A percentile compares a stretch with the other conserved stretches of the same genome.
Evolutionary conservation across 2,888 invertebrate species (phyloP).

Genomic region (Coronaproctus castanopsis): DNA sequence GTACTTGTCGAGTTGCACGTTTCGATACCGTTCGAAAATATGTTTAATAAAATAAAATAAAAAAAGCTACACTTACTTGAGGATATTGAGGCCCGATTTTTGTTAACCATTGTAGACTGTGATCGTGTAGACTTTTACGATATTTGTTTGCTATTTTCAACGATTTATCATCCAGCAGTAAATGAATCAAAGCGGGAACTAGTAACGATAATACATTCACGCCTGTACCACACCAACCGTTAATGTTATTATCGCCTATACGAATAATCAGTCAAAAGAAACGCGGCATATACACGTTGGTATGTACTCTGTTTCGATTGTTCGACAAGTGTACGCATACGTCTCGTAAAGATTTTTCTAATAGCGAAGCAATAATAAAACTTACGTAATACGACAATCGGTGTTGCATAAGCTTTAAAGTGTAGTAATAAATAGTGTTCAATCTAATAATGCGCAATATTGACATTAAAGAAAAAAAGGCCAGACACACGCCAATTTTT

Average conservation of each 20-base stretch:
- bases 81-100: slow-evolving; percentile 83
- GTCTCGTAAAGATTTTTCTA: too few species aligned
- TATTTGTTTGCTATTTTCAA: slow-evolving; percentile 35
- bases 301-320: too few species aligned
- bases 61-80: slow-evolving; percentile 33
- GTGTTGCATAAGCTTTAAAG: too few species aligned
- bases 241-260: background rate
- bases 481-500: too few species aligned
- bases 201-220: slow-evolving; percentile 72
- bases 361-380: too few species aligned
- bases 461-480: too few species aligned
- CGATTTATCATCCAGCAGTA: slow-evolving; percentile 48
- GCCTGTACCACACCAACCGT: slow-evolving; percentile 33
- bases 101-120: slow-evolving; percentile 72
- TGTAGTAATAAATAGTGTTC: too few species aligned
- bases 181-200: slow-evolving; percentile 76
- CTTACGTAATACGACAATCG: too few species aligned
- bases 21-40: background rate
- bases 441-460: too few species aligned
- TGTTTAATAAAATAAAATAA: background rate
- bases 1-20: background rate
- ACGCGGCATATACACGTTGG: slow-evolving; percentile 4
- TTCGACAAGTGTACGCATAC: too few species aligned
- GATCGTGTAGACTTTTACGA: slow-evolving; percentile 58
- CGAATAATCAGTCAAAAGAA: slow-evolving; percentile 18